phyloP scores from a whole-genome alignment of 2,113 vertebrate genomes.

The Ciconia boyciana region DNA sequence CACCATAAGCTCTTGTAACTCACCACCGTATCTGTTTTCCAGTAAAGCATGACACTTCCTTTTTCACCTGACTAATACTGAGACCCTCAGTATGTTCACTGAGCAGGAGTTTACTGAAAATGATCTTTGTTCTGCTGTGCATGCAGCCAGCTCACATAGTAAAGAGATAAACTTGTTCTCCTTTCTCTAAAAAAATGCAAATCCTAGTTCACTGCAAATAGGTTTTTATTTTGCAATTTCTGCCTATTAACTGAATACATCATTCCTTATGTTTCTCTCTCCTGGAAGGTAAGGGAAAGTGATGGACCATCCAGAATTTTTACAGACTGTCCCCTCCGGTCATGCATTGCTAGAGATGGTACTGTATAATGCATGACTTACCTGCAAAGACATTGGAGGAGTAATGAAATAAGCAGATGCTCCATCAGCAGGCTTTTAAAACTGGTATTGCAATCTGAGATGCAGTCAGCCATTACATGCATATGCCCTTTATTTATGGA shows the following conservation, averaged over 20 bases:
- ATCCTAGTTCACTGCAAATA: not conserved
- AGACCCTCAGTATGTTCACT: not conserved
- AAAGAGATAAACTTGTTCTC: not conserved
- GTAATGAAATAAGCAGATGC: constrained; percentile 59
- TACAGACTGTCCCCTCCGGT: not conserved
- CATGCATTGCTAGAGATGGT: not conserved
- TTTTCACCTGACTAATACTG: constrained; percentile 1
- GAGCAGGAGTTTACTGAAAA: not conserved
- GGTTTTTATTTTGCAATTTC: not conserved
- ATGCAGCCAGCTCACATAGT: not conserved
- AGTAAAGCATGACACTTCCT: not conserved
- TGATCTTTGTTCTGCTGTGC: not conserved
- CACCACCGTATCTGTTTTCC: not conserved
- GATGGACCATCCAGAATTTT: not conserved
- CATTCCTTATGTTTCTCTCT: not conserved
- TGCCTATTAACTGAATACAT: not conserved
- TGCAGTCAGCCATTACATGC: constrained; percentile 23
- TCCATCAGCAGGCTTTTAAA: constrained; percentile 57
- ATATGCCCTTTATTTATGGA: constrained; percentile 50
- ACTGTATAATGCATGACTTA: constrained; percentile 28
- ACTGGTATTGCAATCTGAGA: constrained; percentile 54
- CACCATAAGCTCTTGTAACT: not conserved
- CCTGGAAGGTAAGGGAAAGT: not conserved
- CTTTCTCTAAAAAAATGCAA: not conserved
- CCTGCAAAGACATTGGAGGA: constrained; percentile 24